Conservation (phyloP, 2,888 invertebrate genomes). For the Agelastica alni region DNA sequence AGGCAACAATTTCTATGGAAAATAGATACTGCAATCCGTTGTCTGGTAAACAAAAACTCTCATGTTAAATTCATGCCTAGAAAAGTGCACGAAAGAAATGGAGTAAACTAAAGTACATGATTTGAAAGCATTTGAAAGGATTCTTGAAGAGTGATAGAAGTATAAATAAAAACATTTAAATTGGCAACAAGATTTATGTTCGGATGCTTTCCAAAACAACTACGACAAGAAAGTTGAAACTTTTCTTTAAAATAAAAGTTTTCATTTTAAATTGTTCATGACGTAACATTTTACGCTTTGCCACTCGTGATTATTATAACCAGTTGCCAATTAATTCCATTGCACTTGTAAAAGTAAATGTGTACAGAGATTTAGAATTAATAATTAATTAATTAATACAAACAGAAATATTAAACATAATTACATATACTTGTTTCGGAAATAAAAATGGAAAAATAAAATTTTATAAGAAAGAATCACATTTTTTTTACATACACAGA, state of each 20-base stretch:
- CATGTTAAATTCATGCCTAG: conserved; percentile 12
- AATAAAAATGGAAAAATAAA: too few species aligned
- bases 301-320: too few species aligned
- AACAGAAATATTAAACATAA: too few species aligned
- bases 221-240: conserved; percentile 2
- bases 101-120: conserved; percentile 22
- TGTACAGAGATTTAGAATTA: too few species aligned
- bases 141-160: conserved; percentile 12
- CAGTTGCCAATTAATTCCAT: too few species aligned
- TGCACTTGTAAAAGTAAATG: too few species aligned
- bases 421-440: too few species aligned
- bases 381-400: too few species aligned
- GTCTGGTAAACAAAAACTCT: not conserved
- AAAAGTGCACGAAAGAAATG: conserved; percentile 27
- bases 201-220: conserved; percentile 1
- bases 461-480: too few species aligned
- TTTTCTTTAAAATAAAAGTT: not conserved
- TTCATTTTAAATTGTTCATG: not conserved
- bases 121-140: conserved; percentile 19
- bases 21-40: not conserved
- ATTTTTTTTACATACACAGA: too few species aligned
- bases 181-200: conserved; percentile 14
- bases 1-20: not conserved
- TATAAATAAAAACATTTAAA: conserved; percentile 6
- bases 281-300: too few species aligned